These are phyloP conservation scores for Melipona bicolor DNA, from an alignment of 2,888 invertebrate species.

Conservation along the genomic window DNA sequence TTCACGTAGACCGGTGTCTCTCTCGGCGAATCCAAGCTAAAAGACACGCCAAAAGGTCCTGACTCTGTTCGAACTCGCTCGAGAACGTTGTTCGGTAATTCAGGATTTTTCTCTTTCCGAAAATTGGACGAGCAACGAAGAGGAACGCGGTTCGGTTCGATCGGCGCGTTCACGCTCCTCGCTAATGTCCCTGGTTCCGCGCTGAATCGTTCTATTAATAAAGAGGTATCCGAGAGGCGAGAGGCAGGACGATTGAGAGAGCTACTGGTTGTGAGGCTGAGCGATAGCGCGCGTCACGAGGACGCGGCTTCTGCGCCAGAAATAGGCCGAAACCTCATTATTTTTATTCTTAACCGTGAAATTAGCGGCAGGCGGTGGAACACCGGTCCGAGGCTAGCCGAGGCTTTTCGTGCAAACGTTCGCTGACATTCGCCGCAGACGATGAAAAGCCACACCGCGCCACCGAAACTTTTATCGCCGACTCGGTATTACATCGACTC, in stretches of 20 bases:
- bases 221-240: constrained; percentile 35
- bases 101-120: too few species aligned
- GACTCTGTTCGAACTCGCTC: too few species aligned
- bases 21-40: too few species aligned
- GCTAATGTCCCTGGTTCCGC: constrained; percentile 29
- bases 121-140: too few species aligned
- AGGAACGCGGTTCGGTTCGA: not conserved
- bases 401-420: constrained; percentile 11
- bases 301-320: constrained; percentile 75
- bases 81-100: too few species aligned
- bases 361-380: constrained; percentile 55
- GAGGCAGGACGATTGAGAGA: constrained; percentile 73
- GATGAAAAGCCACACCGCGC: not conserved
- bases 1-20: too few species aligned
- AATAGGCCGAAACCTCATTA: constrained; percentile 79
- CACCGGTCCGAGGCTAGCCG: constrained; percentile 3
- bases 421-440: constrained; percentile 34
- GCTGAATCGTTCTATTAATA: constrained; percentile 53
- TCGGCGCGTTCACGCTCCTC: not conserved
- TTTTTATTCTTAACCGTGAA: constrained; percentile 75
- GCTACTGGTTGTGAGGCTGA: constrained; percentile 70
- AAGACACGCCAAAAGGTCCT: too few species aligned
- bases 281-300: constrained; percentile 77
- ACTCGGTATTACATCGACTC: constrained; percentile 12
- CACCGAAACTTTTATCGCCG: not conserved